Conservation (phyloP, 2,797 vertebrate species). For the Phrynocephalus vlangalii region DNA sequence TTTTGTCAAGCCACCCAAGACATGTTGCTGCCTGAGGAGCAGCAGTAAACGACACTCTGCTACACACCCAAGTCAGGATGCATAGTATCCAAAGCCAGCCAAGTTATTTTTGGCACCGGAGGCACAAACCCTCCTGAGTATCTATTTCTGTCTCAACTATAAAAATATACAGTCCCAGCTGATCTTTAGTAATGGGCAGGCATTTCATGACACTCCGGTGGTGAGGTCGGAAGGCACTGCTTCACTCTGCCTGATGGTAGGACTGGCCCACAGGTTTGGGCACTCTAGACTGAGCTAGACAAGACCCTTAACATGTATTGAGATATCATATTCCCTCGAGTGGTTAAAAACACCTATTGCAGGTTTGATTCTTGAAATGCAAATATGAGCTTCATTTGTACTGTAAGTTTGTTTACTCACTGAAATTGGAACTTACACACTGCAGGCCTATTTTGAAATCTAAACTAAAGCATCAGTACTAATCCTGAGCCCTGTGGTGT, state of each 20-base stretch:
- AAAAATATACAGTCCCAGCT: too few relatives aligned
- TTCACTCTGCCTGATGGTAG: background rate
- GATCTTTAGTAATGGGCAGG: background rate
- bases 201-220: background rate
- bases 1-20: background rate
- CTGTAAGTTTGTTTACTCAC: too few relatives aligned
- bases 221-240: background rate
- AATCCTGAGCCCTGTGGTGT: too few relatives aligned
- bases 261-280: background rate
- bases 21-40: background rate
- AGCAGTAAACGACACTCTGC: background rate
- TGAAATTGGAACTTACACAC: too few relatives aligned
- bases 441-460: too few relatives aligned
- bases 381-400: too few relatives aligned
- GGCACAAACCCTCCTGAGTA: background rate
- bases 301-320: too few relatives aligned
- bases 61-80: background rate
- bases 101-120: background rate
- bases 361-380: too few relatives aligned
- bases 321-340: too few relatives aligned
- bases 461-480: too few relatives aligned
- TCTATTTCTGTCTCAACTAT: background rate
- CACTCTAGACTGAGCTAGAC: background rate
- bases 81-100: background rate
- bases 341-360: too few relatives aligned